Percentiles rank a stretch among this genome's conserved stretches.
These are phyloP conservation scores for Arrhamphus sclerolepis DNA, from an alignment of 2,797 vertebrate genomes.

Conservation along the genomic window DNA sequence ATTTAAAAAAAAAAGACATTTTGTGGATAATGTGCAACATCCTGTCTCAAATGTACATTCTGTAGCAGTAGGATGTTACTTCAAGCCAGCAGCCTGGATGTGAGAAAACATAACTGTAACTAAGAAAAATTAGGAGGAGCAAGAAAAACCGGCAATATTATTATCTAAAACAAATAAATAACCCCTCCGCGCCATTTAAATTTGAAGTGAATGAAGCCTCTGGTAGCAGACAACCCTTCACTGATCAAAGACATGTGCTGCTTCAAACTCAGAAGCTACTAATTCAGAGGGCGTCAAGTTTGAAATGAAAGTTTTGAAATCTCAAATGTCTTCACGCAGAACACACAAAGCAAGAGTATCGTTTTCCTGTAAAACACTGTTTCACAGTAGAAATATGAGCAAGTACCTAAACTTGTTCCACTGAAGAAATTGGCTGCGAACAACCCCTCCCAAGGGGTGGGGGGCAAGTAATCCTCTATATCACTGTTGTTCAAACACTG, in stretches of 20 bases:
- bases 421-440: conserved; percentile 58
- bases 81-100: neutral
- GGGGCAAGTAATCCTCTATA: conserved; percentile 54
- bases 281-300: too few relatives aligned
- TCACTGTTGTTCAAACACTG: conserved; percentile 66
- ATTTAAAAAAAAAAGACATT: neutral
- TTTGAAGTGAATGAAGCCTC: neutral
- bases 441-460: conserved; percentile 35
- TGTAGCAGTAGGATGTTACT: too few relatives aligned
- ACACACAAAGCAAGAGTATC: neutral
- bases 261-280: neutral
- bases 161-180: neutral
- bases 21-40: too few relatives aligned
- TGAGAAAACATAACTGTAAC: neutral
- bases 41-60: neutral
- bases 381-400: conserved; percentile 18
- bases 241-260: neutral
- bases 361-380: conserved; percentile 3
- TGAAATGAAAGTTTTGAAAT: neutral
- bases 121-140: neutral
- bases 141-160: neutral
- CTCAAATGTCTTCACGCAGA: neutral
- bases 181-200: neutral
- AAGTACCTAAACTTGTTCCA: conserved; percentile 29
- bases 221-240: neutral